A percentile compares a stretch with the other conserved stretches of the same genome.
Conservation (phyloP, 2,113 vertebrate species). For the Corvus moneduloides region DNA sequence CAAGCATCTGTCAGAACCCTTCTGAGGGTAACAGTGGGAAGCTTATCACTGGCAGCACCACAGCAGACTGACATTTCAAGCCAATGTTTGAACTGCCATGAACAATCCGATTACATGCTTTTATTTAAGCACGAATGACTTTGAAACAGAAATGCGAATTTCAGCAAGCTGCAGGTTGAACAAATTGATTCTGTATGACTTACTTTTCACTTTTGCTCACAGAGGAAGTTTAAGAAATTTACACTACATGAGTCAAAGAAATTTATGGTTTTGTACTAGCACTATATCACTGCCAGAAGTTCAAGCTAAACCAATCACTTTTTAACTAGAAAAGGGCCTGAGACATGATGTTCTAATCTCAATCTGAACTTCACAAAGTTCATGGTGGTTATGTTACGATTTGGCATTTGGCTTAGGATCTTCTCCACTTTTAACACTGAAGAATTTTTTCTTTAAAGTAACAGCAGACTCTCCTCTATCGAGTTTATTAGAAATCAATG, state of each 20-base stretch:
- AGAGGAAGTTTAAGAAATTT: conserved; percentile 51
- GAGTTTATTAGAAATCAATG: conserved; percentile 68
- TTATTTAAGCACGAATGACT: not conserved
- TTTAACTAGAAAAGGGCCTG: conserved; percentile 29
- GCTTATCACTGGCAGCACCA: not conserved
- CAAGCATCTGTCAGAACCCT: not conserved
- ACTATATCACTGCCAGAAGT: conserved; percentile 51
- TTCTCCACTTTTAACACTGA: conserved; percentile 1
- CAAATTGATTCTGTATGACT: conserved; percentile 29
- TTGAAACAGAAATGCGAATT: conserved; percentile 51
- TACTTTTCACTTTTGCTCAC: conserved; percentile 50
- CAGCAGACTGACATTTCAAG: not conserved
- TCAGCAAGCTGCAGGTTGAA: conserved; percentile 24
- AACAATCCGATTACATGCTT: not conserved
- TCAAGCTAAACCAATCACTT: conserved; percentile 52
- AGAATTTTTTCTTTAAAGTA: conserved; percentile 11
- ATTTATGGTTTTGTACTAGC: conserved; percentile 29
- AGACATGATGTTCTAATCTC: conserved; percentile 48
- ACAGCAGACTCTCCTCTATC: conserved; percentile 21
- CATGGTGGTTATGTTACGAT: not conserved
- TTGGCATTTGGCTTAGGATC: conserved; percentile 27
- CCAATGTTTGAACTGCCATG: not conserved
- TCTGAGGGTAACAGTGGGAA: not conserved
- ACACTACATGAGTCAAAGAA: conserved; percentile 40
- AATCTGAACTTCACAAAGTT: conserved; percentile 47